Conservation (phyloP, 2,113 vertebrate genomes). For the Coptodon bakossiorum region DNA sequence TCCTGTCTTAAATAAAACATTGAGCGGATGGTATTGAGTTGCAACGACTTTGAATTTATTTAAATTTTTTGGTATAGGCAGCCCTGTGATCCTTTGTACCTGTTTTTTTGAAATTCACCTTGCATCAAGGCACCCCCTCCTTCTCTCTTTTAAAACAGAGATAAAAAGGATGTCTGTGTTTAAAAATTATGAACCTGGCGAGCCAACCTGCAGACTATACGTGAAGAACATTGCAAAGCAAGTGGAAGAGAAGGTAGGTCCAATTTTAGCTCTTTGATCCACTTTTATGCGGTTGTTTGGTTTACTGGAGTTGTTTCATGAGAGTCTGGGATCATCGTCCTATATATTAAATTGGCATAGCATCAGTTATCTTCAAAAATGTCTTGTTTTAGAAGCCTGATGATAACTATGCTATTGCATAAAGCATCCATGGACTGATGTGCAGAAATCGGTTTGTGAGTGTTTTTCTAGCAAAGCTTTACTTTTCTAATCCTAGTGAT, state of each 20-base stretch:
- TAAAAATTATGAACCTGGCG: constrained; percentile 92
- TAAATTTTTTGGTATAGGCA: background rate
- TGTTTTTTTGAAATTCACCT: constrained; percentile 13
- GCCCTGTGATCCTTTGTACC: constrained; percentile 14
- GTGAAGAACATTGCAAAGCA: constrained; percentile 97
- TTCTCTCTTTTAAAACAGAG: constrained; percentile 73
- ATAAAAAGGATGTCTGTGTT: constrained; percentile 92
- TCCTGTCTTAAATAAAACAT: background rate
- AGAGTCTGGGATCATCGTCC: background rate
- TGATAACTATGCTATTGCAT: background rate
- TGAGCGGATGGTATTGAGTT: background rate
- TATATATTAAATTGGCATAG: background rate
- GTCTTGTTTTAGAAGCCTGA: background rate
- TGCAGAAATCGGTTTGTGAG: background rate
- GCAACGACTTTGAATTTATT: constrained; percentile 1
- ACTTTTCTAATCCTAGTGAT: background rate
- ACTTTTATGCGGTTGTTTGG: background rate
- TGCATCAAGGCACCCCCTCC: background rate
- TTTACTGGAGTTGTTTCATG: background rate
- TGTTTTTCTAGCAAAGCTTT: background rate
- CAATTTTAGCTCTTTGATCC: background rate
- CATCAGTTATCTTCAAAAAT: background rate
- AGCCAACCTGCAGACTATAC: constrained; percentile 95
- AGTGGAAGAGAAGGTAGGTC: constrained; percentile 89
- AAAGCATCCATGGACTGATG: background rate